A percentile compares a stretch with the other conserved stretches of the same genome.
Evolutionary conservation across 2,797 vertebrate genomes (phyloP).

Genomic region (Gymnothorax reevesii): DNA sequence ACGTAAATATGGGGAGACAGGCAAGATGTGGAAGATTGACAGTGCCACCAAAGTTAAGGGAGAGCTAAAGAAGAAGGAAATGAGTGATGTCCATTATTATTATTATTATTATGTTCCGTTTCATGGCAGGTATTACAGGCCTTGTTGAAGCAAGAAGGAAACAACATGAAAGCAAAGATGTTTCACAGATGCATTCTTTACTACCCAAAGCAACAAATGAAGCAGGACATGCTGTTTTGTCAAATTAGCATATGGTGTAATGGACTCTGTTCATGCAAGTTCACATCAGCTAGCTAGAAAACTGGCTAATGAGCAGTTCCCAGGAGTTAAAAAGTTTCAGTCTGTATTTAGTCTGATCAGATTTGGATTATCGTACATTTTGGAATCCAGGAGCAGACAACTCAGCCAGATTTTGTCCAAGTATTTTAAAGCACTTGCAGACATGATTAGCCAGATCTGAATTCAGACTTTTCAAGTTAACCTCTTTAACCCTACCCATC

Average conservation of each 20-base stretch:
- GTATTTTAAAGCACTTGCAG: too few relatives aligned
- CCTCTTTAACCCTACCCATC: too few relatives aligned
- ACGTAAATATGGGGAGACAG: constrained; percentile 5
- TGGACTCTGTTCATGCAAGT: background rate
- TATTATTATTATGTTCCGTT: background rate
- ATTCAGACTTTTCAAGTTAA: too few relatives aligned
- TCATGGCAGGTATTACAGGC: background rate
- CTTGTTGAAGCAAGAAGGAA: background rate
- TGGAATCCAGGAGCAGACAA: too few relatives aligned
- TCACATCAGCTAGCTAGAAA: background rate
- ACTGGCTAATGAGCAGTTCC: too few relatives aligned
- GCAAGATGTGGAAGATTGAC: background rate
- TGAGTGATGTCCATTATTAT: background rate
- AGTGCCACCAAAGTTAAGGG: background rate
- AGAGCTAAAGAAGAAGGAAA: background rate
- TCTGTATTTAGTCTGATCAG: too few relatives aligned
- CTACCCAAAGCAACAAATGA: too few relatives aligned
- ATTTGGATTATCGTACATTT: too few relatives aligned
- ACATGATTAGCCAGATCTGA: too few relatives aligned
- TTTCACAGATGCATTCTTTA: background rate
- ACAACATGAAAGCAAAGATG: background rate
- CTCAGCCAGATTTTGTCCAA: too few relatives aligned
- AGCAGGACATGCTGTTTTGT: background rate
- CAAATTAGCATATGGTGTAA: background rate
- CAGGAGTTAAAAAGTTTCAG: too few relatives aligned